A percentile compares a stretch with the other conserved stretches of the same genome.
Conservation (phyloP, 2,888 invertebrate species). For the Serripes groenlandicus region DNA sequence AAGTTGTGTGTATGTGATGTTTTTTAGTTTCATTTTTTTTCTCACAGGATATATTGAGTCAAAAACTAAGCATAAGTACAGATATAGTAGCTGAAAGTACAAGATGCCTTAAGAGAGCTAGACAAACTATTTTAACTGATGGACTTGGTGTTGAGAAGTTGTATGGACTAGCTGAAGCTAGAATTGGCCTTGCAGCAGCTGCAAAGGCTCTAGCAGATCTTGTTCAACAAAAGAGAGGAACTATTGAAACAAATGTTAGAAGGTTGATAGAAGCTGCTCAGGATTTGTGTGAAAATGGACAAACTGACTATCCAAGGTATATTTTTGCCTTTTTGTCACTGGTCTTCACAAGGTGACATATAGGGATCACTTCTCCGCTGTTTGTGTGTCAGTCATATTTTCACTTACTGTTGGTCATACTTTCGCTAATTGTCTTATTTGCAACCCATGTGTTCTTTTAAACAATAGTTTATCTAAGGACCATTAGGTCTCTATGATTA, state of each 20-base stretch:
- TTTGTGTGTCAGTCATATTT: no score
- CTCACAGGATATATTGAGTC: conserved; percentile 54
- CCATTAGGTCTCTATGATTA: no score
- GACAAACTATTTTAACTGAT: conserved; percentile 33
- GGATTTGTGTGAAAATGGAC: conserved; percentile 59
- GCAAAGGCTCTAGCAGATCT: conserved; percentile 51
- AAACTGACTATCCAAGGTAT: conserved; percentile 12
- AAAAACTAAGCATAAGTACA: conserved; percentile 37
- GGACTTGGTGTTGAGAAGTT: conserved; percentile 59
- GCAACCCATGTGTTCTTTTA: no score
- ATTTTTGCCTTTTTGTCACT: no score
- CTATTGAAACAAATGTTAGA: conserved; percentile 23
- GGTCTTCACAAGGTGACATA: no score
- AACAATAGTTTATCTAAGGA: no score
- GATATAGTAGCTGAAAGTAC: conserved; percentile 46
- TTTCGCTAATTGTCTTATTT: no score
- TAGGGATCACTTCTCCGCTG: no score
- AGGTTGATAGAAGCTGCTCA: conserved; percentile 66
- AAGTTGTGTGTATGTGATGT: no score
- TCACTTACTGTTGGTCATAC: no score
- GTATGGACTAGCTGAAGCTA: conserved; percentile 66
- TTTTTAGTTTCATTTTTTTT: no score
- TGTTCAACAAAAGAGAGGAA: background rate
- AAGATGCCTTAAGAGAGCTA: conserved; percentile 42
- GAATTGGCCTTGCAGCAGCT: conserved; percentile 70